Evolutionary conservation across 2,888 invertebrate genomes (phyloP).

Genomic region (Automeris io): DNA sequence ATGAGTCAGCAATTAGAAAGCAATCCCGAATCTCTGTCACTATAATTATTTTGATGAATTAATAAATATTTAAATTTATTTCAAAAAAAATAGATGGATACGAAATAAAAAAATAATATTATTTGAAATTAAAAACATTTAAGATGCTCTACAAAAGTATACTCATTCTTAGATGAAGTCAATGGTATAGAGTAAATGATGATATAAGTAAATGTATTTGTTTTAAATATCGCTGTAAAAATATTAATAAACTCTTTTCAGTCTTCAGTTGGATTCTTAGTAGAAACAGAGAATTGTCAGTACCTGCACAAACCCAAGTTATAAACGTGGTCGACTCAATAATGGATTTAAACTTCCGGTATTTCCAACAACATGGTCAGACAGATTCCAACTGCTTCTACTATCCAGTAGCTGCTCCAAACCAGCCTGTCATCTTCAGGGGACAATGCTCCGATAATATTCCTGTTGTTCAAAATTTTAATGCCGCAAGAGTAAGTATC

Average conservation of each 20-base stretch:
- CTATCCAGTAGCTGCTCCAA: constrained; percentile 27
- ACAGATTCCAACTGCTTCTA: constrained; percentile 40
- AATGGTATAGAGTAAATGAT: too few species aligned
- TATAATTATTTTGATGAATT: too few species aligned
- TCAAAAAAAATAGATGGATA: too few species aligned
- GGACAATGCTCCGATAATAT: constrained; percentile 38
- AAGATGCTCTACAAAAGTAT: too few species aligned
- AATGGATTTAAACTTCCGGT: constrained; percentile 33
- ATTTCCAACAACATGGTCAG: constrained; percentile 31
- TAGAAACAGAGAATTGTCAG: constrained; percentile 31
- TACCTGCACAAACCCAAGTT: constrained; percentile 25
- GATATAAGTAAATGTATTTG: too few species aligned
- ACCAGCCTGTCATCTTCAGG: constrained; percentile 33
- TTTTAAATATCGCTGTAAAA: neutral
- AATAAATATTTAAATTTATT: too few species aligned
- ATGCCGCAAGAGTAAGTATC: constrained; percentile 35
- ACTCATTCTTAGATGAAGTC: too few species aligned
- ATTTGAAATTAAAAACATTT: too few species aligned
- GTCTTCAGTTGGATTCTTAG: constrained; percentile 63
- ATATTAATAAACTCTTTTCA: constrained; percentile 17
- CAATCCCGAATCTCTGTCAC: too few species aligned
- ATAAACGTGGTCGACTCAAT: constrained; percentile 28
- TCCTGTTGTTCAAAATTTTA: constrained; percentile 31
- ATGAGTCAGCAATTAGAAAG: too few species aligned
- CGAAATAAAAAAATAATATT: too few species aligned